Conservation (phyloP, 2,797 vertebrate genomes). For the Tapirus indicus region DNA sequence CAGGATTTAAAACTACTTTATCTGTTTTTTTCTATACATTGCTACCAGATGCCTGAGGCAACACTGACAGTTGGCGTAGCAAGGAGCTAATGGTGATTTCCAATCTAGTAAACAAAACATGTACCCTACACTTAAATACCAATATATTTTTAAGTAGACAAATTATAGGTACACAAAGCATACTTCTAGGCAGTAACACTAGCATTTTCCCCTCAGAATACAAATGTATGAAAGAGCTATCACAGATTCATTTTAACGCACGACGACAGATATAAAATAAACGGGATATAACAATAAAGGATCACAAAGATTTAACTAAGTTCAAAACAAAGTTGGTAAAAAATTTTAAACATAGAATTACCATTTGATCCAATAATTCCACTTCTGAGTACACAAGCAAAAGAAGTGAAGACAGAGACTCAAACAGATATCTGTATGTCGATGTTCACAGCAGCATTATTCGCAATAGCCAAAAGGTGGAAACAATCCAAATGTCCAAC, state of each 20-base stretch:
- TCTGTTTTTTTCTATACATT: not conserved
- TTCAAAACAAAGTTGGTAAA: conserved; percentile 42
- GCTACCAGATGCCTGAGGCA: not conserved
- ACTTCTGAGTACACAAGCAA: not conserved
- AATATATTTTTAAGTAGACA: not conserved
- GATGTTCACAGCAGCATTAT: not conserved
- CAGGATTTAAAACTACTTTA: not conserved
- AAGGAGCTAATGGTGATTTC: not conserved
- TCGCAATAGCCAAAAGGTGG: not conserved
- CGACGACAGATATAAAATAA: not conserved
- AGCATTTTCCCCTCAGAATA: not conserved
- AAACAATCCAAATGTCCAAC: not conserved
- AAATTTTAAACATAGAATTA: not conserved
- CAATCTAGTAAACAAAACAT: not conserved
- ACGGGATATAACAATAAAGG: not conserved
- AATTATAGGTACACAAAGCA: not conserved
- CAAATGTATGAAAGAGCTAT: not conserved
- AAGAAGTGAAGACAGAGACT: not conserved
- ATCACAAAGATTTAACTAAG: not conserved
- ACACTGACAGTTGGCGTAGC: fast-evolving
- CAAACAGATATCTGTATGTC: not conserved
- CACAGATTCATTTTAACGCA: not conserved
- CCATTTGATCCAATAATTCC: not conserved
- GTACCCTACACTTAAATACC: not conserved
- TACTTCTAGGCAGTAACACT: not conserved